Evolutionary conservation across 1,140 invertebrate genomes (phyloP).

Genomic region (Gyrodactylus bullatarudis): DNA sequence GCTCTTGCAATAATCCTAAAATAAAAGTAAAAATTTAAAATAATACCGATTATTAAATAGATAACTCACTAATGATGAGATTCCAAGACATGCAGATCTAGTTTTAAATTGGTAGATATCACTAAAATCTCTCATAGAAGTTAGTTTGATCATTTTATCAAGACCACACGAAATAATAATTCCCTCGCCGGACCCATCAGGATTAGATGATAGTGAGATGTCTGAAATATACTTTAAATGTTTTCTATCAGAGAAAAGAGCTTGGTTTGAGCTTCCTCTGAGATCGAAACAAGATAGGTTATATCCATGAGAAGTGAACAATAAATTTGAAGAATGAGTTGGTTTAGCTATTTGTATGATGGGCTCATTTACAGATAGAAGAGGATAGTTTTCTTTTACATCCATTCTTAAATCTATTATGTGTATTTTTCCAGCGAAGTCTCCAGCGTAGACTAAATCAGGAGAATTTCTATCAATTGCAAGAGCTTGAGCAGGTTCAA

Average conservation of each 20-base stretch:
- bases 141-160: neutral
- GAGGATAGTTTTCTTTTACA: neutral
- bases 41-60: too few species aligned
- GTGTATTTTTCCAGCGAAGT: neutral
- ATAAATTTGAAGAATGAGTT: neutral
- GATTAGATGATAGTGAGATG: neutral
- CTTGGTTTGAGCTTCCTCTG: neutral
- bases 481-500: neutral
- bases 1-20: neutral
- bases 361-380: neutral
- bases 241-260: neutral
- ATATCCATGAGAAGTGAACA: neutral
- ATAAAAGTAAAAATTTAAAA: too few species aligned
- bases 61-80: too few species aligned
- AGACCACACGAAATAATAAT: neutral
- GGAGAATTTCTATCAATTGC: neutral
- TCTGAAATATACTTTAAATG: neutral
- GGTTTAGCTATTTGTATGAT: neutral
- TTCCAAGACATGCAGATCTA: neutral
- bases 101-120: neutral
- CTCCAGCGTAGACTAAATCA: neutral
- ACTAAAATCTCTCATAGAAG: neutral
- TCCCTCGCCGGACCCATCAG: neutral
- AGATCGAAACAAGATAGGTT: neutral
- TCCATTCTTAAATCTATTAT: neutral